Conservation (phyloP, 1,140 invertebrate genomes). For the Leucophenga varia region DNA sequence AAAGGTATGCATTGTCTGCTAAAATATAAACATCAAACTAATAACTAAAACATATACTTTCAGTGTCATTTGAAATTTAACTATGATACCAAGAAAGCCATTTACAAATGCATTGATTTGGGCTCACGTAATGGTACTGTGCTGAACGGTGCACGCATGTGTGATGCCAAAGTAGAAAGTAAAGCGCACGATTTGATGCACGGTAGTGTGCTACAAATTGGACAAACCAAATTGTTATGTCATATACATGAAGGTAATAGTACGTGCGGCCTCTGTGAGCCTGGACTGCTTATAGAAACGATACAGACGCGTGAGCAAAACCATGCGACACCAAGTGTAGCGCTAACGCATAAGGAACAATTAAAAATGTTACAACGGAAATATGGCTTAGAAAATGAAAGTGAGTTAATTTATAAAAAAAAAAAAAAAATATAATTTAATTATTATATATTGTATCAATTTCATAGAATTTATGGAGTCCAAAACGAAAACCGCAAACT, state of each 20-base stretch:
- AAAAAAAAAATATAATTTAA: not conserved
- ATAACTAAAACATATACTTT: constrained; percentile 4
- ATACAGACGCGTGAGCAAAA: not conserved
- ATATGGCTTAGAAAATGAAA: constrained; percentile 71
- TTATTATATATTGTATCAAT: constrained; percentile 7
- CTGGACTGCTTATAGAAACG: constrained; percentile 68
- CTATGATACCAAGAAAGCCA: constrained; percentile 63
- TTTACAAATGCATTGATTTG: constrained; percentile 75
- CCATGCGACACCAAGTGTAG: constrained; percentile 1
- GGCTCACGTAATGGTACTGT: constrained; percentile 87
- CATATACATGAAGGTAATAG: constrained; percentile 83
- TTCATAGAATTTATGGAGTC: constrained; percentile 42
- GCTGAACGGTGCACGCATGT: constrained; percentile 76
- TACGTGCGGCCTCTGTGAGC: constrained; percentile 89
- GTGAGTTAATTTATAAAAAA: constrained; percentile 36
- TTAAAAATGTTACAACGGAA: constrained; percentile 78
- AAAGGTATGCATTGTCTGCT: constrained; percentile 60
- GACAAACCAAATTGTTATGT: constrained; percentile 74
- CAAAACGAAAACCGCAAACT: constrained; percentile 38
- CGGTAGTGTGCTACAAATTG: constrained; percentile 71
- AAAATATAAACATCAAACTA: too few relatives aligned
- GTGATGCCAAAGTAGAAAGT: constrained; percentile 71
- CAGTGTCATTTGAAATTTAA: constrained; percentile 76
- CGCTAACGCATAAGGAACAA: constrained; percentile 65
- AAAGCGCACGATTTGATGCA: constrained; percentile 66